Base-by-base conservation (phyloP, 2,888 invertebrate genomes). In the Cheilosia vernalis region DNA sequence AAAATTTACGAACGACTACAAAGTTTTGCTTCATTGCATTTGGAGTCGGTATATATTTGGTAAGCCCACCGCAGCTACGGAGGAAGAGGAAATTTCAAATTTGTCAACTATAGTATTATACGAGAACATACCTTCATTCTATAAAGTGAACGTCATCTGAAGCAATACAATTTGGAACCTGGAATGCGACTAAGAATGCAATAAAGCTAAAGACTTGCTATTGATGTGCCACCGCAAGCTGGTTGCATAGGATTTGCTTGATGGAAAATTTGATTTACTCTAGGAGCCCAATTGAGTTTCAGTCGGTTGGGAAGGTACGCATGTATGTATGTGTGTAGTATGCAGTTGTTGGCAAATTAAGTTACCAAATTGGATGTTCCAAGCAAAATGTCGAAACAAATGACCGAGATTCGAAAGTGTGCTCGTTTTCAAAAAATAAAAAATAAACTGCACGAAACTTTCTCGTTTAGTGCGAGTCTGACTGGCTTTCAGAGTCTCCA, bases 21-120 rank as follows among this genome's bases (percentile, higher is more conserved):
- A 72, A 85, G 66, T 85, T 79, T 81, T 72, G 72, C 81, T 81
- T 81, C 76, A 81, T 81, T 85, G 85, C 44, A 81, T 77, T 74
- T 58, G 24, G 13, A 58, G 66, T 33, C 53, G 1, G 1, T 21
- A 21, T 30, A 30, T 30, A 30, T 42, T 30, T 6, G 56, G 33
- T 17, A 27, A 4, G 64, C 7, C 3, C 58, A 60, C 37, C 19
- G 33, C 13, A 37, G 13, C 37, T 37, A 37, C 10, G 37, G 13
- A 66, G 42, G 37, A 15, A 40, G 72, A 51, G 33, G 64, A 66
- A 60, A 53, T 72, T 80, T 73, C 27, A 55, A 80, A 80, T 67
- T 80, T 73, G 61, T 73, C 72, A 80, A 51, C 70, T 27, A 21
- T 21, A 69, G 37, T 13, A 13, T 13, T 37, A 13, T 37, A 30